A percentile compares a stretch with the other conserved stretches of the same genome.
Conservation (phyloP, 2,797 vertebrate genomes). For the Ctenopoma kingsleyae region DNA sequence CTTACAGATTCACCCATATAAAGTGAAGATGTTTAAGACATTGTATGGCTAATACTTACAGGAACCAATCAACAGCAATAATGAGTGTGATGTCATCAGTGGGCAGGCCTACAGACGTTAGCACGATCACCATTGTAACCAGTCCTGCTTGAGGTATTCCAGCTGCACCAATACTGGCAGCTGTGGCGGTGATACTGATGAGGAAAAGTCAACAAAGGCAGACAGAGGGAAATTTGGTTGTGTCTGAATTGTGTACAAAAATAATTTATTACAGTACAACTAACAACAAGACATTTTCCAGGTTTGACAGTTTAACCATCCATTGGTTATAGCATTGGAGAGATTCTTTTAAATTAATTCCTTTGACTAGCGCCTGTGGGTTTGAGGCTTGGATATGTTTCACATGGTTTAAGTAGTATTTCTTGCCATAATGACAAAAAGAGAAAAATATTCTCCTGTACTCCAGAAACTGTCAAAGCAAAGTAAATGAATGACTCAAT, state of each 20-base stretch:
- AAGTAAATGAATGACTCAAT: background rate
- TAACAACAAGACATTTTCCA: background rate
- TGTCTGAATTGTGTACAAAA: background rate
- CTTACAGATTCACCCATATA: background rate
- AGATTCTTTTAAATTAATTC: conserved; percentile 21
- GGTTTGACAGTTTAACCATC: background rate
- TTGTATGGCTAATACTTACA: conserved; percentile 87
- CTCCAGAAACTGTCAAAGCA: conserved; percentile 3
- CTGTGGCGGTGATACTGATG: conserved; percentile 95
- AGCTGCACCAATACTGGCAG: conserved; percentile 96
- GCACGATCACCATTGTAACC: conserved; percentile 98
- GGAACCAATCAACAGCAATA: conserved; percentile 97
- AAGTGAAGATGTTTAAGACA: background rate
- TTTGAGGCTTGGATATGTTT: conserved; percentile 22
- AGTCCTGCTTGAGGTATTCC: conserved; percentile 98
- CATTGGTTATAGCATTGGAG: background rate
- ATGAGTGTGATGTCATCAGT: conserved; percentile 97
- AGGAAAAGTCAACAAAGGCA: conserved; percentile 14
- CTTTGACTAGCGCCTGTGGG: conserved; percentile 8
- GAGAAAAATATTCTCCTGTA: conserved; percentile 2
- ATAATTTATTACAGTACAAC: background rate
- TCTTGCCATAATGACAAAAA: conserved; percentile 13
- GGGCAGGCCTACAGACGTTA: conserved; percentile 96
- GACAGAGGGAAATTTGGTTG: background rate
- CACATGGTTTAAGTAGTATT: conserved; percentile 3